phyloP scores from a whole-genome alignment of 2,113 vertebrate genomes.

The Oryzias melastigma region DNA sequence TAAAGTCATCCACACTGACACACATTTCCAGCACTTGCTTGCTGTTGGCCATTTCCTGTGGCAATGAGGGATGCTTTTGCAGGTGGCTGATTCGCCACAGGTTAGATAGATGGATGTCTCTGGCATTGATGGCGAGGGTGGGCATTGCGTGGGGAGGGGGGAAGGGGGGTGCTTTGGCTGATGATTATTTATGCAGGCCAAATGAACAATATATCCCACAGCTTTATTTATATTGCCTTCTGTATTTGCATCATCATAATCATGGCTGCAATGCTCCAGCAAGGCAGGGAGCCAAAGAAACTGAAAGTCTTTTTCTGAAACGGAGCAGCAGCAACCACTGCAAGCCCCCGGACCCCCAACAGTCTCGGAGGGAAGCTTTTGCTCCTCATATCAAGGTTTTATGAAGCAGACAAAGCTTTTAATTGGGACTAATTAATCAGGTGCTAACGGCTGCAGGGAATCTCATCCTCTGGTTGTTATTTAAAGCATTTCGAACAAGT shows the following conservation, averaged over 20 bases:
- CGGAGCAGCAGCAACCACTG: slow-evolving; percentile 41
- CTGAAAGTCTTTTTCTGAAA: slow-evolving; percentile 24
- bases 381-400: slow-evolving; percentile 36
- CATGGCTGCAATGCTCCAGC: slow-evolving; percentile 46
- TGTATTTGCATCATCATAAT: slow-evolving; percentile 49
- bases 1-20: slow-evolving; percentile 45
- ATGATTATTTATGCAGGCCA: slow-evolving; percentile 50
- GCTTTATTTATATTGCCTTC: slow-evolving; percentile 30
- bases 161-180: slow-evolving; percentile 17
- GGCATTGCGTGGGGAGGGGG: background rate
- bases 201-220: slow-evolving; percentile 25
- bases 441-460: slow-evolving; percentile 38
- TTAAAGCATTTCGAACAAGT: slow-evolving; percentile 19
- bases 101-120: slow-evolving; percentile 51
- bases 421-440: slow-evolving; percentile 46
- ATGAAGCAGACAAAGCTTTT: slow-evolving; percentile 23
- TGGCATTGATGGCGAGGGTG: slow-evolving; percentile 16
- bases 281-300: slow-evolving; percentile 20
- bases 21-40: slow-evolving; percentile 32
- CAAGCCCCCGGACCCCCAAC: slow-evolving; percentile 37
- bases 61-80: slow-evolving; percentile 27
- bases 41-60: slow-evolving; percentile 26
- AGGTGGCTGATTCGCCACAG: slow-evolving; percentile 61
- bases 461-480: slow-evolving; percentile 9
- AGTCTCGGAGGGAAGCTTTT: slow-evolving; percentile 39